phyloP scores from a whole-genome alignment of 2,797 vertebrate genomes.

The Oophaga sylvatica region DNA sequence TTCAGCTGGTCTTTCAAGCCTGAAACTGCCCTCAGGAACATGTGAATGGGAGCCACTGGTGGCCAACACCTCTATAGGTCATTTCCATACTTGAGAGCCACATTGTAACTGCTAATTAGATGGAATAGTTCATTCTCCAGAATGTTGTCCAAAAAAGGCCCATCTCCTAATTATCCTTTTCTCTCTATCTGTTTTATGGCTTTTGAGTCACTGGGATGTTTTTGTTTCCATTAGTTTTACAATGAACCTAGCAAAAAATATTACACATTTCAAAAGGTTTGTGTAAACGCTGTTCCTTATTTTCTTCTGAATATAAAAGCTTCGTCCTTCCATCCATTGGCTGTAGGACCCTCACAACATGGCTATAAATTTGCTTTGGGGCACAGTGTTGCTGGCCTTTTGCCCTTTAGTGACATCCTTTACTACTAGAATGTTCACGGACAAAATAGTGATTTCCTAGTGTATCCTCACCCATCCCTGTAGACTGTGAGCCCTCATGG shows the following conservation, averaged over 20 bases:
- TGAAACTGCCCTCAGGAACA: conserved; percentile 56
- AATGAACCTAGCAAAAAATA: background rate
- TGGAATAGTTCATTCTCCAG: conserved; percentile 2
- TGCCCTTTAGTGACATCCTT: background rate
- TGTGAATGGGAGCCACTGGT: conserved; percentile 37
- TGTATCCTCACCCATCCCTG: too few species aligned
- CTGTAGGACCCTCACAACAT: too few species aligned
- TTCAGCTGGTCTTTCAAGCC: conserved; percentile 51
- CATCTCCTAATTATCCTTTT: background rate
- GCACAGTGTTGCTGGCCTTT: background rate
- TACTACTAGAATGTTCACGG: background rate
- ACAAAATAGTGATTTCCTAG: too few species aligned
- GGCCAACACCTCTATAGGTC: conserved; percentile 15
- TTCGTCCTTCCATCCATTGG: too few species aligned
- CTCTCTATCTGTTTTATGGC: background rate
- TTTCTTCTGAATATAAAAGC: background rate
- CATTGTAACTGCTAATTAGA: conserved; percentile 42
- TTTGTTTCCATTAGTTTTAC: background rate
- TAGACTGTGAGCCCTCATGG: too few species aligned
- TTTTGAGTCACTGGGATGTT: background rate
- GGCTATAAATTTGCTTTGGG: too few species aligned
- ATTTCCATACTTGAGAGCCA: conserved; percentile 57
- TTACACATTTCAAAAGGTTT: background rate
- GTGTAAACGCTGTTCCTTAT: background rate
- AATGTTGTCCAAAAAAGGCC: conserved; percentile 9